Base-by-base conservation (phyloP, 1,140 invertebrate genomes). In the Drosophila oshimai region DNA sequence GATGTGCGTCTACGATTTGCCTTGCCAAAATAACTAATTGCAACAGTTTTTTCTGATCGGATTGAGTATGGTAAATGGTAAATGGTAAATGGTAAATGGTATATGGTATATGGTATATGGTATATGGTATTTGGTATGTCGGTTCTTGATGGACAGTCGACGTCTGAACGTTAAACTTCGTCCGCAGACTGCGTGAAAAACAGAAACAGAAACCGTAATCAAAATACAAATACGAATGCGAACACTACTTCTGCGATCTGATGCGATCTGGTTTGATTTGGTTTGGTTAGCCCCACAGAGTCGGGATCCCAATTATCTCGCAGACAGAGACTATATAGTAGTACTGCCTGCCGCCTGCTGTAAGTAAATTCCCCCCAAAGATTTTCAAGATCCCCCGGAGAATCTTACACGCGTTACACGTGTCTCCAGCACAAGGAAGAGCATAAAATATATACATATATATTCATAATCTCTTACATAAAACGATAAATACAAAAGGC, bases 261-360 rank as follows among this genome's bases (percentile, higher is more conserved):
- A 62, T 62, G 54, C 18, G 58, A 62, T 62, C 58, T 62, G 58
- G 58, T 62, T 62, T 60, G 54, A 60, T 44, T 60, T 45, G 58
- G 58, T 58, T 61, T 49, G 24, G 45, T 50, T 60, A 12, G 12
- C 17, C 4, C 15, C 47, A 22, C 20, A 31, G 42, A 57, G 10
- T 15, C 12, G 22, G 13, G 15, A 22, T 37, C 50, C 57, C 36
- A 34, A 62, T 46, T 57, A 57, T 62, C 53, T 57, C 13, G 15
- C 28, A 45, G 20, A 26, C 18, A 26, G 36, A n/a, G 51, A 4
- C 24, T 13, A 33, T 17, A 15, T 46, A 18, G 7, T 28, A 10
- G 28, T 18, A 29, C 7, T 20, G 9, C 29, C 5, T 28, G n/a
- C n/a, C n/a, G n/a, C n/a, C n/a, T n/a, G n/a, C n/a, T n/a, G 42